These are phyloP conservation scores for Meteorus colon DNA, from an alignment of 2,888 invertebrate species.

Conservation along the genomic window DNA sequence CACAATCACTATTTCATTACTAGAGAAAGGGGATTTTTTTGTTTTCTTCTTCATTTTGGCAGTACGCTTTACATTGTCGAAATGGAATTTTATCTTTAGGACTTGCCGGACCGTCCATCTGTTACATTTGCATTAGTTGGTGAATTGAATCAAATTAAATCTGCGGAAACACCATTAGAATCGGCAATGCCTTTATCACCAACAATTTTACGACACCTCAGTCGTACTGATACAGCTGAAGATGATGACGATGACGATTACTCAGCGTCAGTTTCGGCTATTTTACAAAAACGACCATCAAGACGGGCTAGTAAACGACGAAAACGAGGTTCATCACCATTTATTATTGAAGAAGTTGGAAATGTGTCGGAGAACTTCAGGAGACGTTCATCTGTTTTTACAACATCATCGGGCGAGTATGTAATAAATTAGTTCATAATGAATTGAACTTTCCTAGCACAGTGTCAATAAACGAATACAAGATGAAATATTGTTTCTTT, in stretches of 20 bases:
- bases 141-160: slow-evolving; percentile 1
- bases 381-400: slow-evolving; percentile 84
- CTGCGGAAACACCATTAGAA: not conserved
- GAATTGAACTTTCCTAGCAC: not conserved
- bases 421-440: slow-evolving; percentile 62
- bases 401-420: slow-evolving; percentile 91
- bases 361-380: slow-evolving; percentile 72
- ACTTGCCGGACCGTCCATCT: slow-evolving; percentile 36
- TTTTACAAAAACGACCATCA: slow-evolving; percentile 86
- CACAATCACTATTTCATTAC: slow-evolving; percentile 4
- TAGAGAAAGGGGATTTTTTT: not conserved
- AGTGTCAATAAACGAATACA: not conserved
- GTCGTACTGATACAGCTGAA: slow-evolving; percentile 59
- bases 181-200: slow-evolving; percentile 13
- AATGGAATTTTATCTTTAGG: slow-evolving; percentile 14
- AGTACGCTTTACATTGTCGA: not conserved
- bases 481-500: not conserved
- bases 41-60: not conserved
- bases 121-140: slow-evolving; percentile 25
- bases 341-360: slow-evolving; percentile 76
- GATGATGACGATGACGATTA: slow-evolving; percentile 85
- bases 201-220: slow-evolving; percentile 14
- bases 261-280: slow-evolving; percentile 88
- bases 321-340: slow-evolving; percentile 77
- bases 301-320: slow-evolving; percentile 81